These are phyloP conservation scores for Lysiphlebus fabarum DNA, from an alignment of 1,140 invertebrate genomes.

Conservation along the genomic window DNA sequence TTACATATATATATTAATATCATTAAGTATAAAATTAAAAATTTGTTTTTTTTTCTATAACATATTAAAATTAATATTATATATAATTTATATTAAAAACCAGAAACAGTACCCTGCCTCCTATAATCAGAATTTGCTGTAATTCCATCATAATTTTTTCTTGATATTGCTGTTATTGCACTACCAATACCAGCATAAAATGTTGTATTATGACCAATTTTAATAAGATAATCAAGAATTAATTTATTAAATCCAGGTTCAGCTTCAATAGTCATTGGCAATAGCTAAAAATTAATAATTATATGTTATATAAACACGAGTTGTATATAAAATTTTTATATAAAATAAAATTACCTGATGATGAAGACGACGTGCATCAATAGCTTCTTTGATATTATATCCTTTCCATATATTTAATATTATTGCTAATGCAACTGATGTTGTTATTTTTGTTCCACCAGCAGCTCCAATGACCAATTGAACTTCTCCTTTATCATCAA, in stretches of 20 bases:
- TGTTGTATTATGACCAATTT: slow-evolving; percentile 54
- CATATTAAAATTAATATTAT: too few species aligned
- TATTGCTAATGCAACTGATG: slow-evolving; percentile 70
- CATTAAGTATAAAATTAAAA: too few species aligned
- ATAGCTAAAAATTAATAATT: slow-evolving; percentile 17
- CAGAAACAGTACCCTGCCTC: slow-evolving; percentile 53
- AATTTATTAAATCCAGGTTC: slow-evolving; percentile 61
- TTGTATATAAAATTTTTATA: too few species aligned
- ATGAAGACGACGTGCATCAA: slow-evolving; percentile 45
- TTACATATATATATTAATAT: too few species aligned
- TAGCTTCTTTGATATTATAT: slow-evolving; percentile 43
- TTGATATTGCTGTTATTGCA: slow-evolving; percentile 56
- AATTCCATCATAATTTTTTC: slow-evolving; percentile 42
- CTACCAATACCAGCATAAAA: slow-evolving; percentile 54
- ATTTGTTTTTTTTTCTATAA: too few species aligned
- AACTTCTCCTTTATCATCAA: slow-evolving; percentile 64
- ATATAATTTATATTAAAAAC: slow-evolving; percentile 28
- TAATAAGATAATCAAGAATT: slow-evolving; percentile 48
- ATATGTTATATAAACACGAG: too few species aligned
- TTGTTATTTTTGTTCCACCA: slow-evolving; percentile 87
- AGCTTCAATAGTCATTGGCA: slow-evolving; percentile 65
- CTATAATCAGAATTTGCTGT: slow-evolving; percentile 60
- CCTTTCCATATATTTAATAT: slow-evolving; percentile 41
- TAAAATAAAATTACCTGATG: slow-evolving; percentile 47
- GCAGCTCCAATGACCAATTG: slow-evolving; percentile 77